A percentile compares a stretch with the other conserved stretches of the same genome.
phyloP scores from a whole-genome alignment of 2,113 vertebrate species.

The Laterallus jamaicensis region DNA sequence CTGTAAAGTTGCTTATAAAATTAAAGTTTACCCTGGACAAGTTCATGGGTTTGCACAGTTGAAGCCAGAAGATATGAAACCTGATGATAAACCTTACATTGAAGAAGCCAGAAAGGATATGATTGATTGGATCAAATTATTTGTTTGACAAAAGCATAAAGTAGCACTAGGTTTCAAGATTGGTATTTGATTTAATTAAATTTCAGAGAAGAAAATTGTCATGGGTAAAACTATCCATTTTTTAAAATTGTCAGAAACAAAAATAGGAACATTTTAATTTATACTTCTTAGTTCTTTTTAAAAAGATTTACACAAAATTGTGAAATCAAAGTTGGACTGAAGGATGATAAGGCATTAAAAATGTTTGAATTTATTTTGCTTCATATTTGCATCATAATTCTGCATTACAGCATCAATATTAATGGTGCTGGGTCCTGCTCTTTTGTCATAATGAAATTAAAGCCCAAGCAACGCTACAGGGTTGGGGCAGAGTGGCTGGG shows the following conservation, averaged over 20 bases:
- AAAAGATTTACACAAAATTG: not conserved
- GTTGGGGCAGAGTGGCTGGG: too few species aligned
- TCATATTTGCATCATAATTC: not conserved
- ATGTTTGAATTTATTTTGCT: not conserved
- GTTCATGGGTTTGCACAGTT: slow-evolving; percentile 92
- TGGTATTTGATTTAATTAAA: not conserved
- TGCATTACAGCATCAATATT: not conserved
- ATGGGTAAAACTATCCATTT: not conserved
- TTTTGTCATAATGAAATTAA: too few species aligned
- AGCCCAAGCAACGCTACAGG: too few species aligned
- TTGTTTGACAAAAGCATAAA: slow-evolving; percentile 70
- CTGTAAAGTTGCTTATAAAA: slow-evolving; percentile 82
- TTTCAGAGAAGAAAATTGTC: not conserved
- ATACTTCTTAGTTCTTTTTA: slow-evolving; percentile 25
- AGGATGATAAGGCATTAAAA: not conserved
- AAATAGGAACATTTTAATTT: not conserved
- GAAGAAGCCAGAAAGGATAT: slow-evolving; percentile 88
- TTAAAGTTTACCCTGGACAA: slow-evolving; percentile 91
- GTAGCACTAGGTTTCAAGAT: not conserved
- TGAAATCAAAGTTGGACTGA: not conserved
- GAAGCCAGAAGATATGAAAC: slow-evolving; percentile 85
- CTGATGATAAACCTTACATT: slow-evolving; percentile 81
- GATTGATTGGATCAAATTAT: slow-evolving; percentile 87
- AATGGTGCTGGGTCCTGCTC: not conserved
- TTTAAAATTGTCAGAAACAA: not conserved